phyloP scores from a whole-genome alignment of 2,888 invertebrate genomes.

The Plagodis pulveraria region DNA sequence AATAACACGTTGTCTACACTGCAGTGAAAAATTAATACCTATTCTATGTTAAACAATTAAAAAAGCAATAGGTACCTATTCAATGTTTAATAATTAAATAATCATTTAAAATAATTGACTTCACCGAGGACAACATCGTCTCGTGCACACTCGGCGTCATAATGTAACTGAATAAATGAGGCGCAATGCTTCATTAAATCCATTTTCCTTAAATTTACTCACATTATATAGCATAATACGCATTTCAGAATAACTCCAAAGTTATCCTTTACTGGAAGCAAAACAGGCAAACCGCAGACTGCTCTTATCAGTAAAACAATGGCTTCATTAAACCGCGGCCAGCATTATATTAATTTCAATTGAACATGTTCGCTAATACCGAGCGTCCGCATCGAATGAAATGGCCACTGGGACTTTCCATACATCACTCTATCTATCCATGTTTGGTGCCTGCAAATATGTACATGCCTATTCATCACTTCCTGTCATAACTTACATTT shows the following conservation, averaged over 20 bases:
- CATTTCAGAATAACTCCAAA: constrained; percentile 43
- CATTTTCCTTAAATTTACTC: constrained; percentile 44
- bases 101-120: no score
- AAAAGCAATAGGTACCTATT: background rate
- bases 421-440: background rate
- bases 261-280: constrained; percentile 46
- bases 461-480: background rate
- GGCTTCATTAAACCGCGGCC: constrained; percentile 13
- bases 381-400: no score
- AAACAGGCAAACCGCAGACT: constrained; percentile 73
- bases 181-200: background rate
- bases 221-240: constrained; percentile 28
- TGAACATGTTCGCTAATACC: background rate
- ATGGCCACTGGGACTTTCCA: constrained; percentile 7
- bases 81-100: background rate
- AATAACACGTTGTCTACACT: no score
- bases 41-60: background rate
- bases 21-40: no score
- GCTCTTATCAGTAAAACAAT: constrained; percentile 13
- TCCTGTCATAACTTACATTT: no score
- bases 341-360: constrained; percentile 3
- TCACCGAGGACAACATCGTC: background rate
- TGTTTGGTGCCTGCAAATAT: background rate
- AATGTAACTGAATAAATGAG: background rate
- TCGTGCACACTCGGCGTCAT: constrained; percentile 36